Base-by-base conservation (phyloP, 2,797 vertebrate genomes). In the Anguilla anguilla region DNA sequence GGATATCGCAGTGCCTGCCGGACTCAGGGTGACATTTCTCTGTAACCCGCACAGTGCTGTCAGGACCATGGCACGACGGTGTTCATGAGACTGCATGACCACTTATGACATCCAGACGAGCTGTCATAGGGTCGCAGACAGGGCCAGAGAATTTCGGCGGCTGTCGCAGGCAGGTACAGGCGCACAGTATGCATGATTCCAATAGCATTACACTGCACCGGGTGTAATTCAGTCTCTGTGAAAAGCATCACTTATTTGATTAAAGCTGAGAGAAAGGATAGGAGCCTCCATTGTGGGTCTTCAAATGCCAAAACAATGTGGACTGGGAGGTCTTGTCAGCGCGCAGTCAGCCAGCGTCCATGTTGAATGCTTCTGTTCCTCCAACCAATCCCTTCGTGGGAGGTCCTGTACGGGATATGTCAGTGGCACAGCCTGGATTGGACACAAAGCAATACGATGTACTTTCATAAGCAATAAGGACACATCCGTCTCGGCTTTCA, bases 381-480 rank as follows among this genome's bases (percentile, higher is more conserved):
- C 10, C 15, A 7, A 15, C 49, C 25, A 22, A 19, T 51, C 6
- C 19, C 87, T 57, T 28, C 43, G 19, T n/a, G 53, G 46, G 35
- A 35, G 31, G 35, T 69, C 22, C 83, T 59, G 22, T 49, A 22
- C 13, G 13, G 57, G 49, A 74, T 84, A 61, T 43, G 35, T 79
- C 67, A 84, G 9, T 6, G 64, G 64, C 13, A 77, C 31, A 77
- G 67, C 0, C 19, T 19, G 82, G 6, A 35, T 13, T 22, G 85
- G 89, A 91, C 93, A 94, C 93, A 92, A 94, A 95, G 94, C 94
- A 94, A 95, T 95, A 95, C 90, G 90, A 43, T 87, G 84, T 77
- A 83, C 92, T 89, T 89, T 91, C 89, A 93, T 1, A 93, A 96
- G 95, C 95, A 96, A 95, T 96, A 95, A 95, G 89, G 46, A 46